phyloP scores from a whole-genome alignment of 2,888 invertebrate species.

The Drepana falcataria region DNA sequence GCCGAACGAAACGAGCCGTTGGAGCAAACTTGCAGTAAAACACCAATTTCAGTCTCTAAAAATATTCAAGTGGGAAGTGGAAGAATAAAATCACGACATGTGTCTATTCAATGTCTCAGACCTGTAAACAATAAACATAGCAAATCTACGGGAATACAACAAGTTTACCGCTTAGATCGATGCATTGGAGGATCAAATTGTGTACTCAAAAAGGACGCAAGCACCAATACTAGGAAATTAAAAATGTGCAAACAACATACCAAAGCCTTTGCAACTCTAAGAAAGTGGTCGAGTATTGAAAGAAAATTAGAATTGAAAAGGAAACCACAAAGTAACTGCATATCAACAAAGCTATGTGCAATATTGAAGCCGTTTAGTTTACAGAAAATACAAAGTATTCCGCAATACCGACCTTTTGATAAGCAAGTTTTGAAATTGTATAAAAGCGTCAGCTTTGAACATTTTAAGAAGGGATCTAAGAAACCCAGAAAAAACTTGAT shows the following conservation, averaged over 20 bases:
- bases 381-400: background rate
- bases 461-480: background rate
- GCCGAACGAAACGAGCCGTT: background rate
- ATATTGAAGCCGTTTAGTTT: background rate
- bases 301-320: background rate
- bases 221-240: background rate
- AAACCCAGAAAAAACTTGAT: background rate
- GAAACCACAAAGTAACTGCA: background rate
- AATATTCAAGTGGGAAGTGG: background rate
- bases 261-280: slow-evolving; percentile 1
- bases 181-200: background rate
- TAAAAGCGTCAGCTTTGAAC: background rate
- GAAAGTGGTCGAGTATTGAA: background rate
- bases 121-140: background rate
- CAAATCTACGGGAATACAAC: background rate
- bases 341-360: background rate
- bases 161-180: background rate
- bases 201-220: background rate
- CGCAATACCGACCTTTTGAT: background rate
- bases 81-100: background rate
- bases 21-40: background rate
- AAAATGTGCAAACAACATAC: background rate
- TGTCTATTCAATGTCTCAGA: background rate
- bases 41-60: background rate
- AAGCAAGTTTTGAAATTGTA: background rate